These are phyloP conservation scores for Prenolepis imparis DNA, from an alignment of 2,888 invertebrate species.

Conservation along the genomic window DNA sequence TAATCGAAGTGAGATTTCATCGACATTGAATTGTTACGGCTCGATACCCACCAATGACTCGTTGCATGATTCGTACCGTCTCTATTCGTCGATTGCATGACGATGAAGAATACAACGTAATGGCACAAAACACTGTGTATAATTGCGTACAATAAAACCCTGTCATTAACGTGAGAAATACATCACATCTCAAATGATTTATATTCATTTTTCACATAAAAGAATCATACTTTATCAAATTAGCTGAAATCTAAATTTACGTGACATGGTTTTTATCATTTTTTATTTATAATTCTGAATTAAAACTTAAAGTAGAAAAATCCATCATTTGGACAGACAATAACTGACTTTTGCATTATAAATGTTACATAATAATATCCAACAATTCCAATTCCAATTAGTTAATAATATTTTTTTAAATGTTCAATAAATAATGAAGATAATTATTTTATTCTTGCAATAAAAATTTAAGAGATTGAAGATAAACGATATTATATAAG, in stretches of 20 bases:
- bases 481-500: neutral
- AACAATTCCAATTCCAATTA: neutral
- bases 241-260: neutral
- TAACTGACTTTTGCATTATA: neutral
- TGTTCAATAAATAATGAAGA: conserved; percentile 12
- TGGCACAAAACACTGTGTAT: neutral
- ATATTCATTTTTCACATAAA: neutral
- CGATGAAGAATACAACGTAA: conserved; percentile 6
- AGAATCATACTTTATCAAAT: neutral
- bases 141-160: neutral
- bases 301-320: neutral
- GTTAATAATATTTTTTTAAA: neutral
- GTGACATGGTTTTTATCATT: neutral
- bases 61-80: conserved; percentile 37
- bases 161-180: conserved; percentile 34
- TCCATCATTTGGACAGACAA: neutral
- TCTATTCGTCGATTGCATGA: conserved; percentile 35
- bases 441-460: conserved; percentile 10
- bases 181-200: neutral
- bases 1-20: conserved; percentile 56
- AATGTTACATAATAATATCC: neutral
- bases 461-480: neutral
- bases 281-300: neutral
- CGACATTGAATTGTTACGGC: conserved; percentile 52
- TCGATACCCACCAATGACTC: conserved; percentile 55